Base-by-base conservation (phyloP, 2,113 vertebrate genomes). In the Nycticryphes semicollaris region DNA sequence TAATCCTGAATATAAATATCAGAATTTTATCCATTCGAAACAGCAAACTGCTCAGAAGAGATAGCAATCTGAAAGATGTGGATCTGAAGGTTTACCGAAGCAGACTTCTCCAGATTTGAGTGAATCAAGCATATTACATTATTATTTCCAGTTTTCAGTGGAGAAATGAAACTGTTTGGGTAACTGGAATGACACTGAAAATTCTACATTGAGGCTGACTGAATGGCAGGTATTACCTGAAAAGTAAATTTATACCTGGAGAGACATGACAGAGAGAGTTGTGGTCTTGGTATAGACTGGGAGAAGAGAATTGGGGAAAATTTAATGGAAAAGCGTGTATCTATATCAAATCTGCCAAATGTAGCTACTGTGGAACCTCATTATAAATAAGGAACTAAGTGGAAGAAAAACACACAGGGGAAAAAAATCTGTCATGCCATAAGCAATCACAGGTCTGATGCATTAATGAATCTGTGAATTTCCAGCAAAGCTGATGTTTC, bases 1-100 rank as follows among this genome's bases (percentile, higher is more conserved):
- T 88, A 51, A 72, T 83, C 30, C 63, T 90, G 72, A 90, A 80
- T 59, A 35, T 54, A 88, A 80, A 30, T 64, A 85, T 41, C 30
- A 50, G 59, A 74, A 66, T 94, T 82, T 88, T 93, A 76, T 94
- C 87, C 31, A 45, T 11, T 72, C 54, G 59, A 90, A 96, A 91
- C 41, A 30, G 50, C 45, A 85, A 47, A 66, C n/a, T 39, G 18
- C 66, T 89, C 23, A 69, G 70, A 95, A 64, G 80, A 89, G 80
- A 28, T 75, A 57, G 18, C 59, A 60, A 0, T 78, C 63, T 83
- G 70, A 43, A 57, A 25, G 73, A 30, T 8, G 7, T 57, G 28
- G 45, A 35, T 76, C 79, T 74, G n/a, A 74, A 64, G n/a, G 68
- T 73, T 93, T 92, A 67, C 67, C 77, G 54, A 54, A 88, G 72